phyloP scores from a whole-genome alignment of 2,797 vertebrate genomes.

The Schizopygopsis pylzovi region DNA sequence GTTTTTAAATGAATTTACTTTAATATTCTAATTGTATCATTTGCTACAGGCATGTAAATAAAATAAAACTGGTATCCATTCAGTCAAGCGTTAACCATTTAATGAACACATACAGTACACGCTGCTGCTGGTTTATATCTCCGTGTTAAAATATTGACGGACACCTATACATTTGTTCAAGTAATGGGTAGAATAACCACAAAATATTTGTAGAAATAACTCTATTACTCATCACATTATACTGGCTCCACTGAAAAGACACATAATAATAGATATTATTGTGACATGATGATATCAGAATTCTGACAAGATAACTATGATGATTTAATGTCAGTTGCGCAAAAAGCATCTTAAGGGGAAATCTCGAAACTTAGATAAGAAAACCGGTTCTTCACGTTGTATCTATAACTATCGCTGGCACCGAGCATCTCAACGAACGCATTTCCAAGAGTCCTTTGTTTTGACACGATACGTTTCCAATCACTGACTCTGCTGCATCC shows the following conservation, averaged over 20 bases:
- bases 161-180: not conserved
- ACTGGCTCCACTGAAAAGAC: not conserved
- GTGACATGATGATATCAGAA: not conserved
- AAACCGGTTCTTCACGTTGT: slow-evolving; percentile 4
- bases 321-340: not conserved
- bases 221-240: slow-evolving; percentile 13
- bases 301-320: not conserved
- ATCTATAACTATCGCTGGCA: not conserved
- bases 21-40: not conserved
- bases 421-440: not conserved
- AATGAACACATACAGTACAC: not conserved
- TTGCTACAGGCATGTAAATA: not conserved
- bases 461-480: not conserved
- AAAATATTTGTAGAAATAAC: not conserved
- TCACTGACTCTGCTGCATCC: not conserved
- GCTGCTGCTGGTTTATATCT: not conserved
- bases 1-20: not conserved
- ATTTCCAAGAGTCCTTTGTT: slow-evolving; percentile 4
- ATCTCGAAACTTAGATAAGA: not conserved
- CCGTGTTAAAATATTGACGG: not conserved
- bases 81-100: not conserved
- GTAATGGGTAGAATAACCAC: not conserved
- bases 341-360: not conserved
- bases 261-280: not conserved
- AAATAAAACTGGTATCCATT: not conserved